Base-by-base conservation (phyloP, 92 coral and sea anemone genomes). In the Epizoanthus stellaris region DNA sequence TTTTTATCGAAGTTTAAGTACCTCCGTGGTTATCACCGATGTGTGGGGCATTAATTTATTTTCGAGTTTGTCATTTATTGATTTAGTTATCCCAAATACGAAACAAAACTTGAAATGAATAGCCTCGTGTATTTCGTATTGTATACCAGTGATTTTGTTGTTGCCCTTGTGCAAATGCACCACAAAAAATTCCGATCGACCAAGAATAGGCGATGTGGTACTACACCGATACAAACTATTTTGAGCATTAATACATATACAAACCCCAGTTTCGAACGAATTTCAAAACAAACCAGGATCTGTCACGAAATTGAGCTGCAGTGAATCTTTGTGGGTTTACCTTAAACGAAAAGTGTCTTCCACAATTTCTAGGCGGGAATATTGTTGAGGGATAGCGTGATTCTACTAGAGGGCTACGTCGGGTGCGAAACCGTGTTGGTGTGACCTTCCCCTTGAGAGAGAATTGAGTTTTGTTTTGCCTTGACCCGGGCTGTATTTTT, bases 21-120 rank as follows among this genome's bases (percentile, higher is more conserved):
- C 73, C 73, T 34, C 73, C 45, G 36, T 20, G 59, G 45, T 75
- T 57, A 56, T 74, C 80, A 11, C 19, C 80, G 23, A 75, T 75
- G 80, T 75, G 80, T 75, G 80, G 61, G 80, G 80, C 66, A 57
- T 75, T 75, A 30, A 75, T 75, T 56, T 54, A 75, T 75, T 65
- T 56, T 34, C 20, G 38, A 75, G 80, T 75, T 75, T 34, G 20
- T 16, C 20, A 75, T 57, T 52, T 53, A 54, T 75, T 75, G 16
- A 16, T 75, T 47, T 15, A 75, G 80, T 47, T 75, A 54, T 75
- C 23, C 80, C 36, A 75, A 75, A 75, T 36, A 52, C 3, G 19
- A 47, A 73, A 36, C 54, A 25, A 39, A 42, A 30, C 15, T n/a
- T 4, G 36, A 75, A 75, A 38, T 15, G 19, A n/a, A 68, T 15